These are phyloP conservation scores for Hydroisotoma schaefferi DNA, from an alignment of 2,888 invertebrate species.

Conservation along the genomic window DNA sequence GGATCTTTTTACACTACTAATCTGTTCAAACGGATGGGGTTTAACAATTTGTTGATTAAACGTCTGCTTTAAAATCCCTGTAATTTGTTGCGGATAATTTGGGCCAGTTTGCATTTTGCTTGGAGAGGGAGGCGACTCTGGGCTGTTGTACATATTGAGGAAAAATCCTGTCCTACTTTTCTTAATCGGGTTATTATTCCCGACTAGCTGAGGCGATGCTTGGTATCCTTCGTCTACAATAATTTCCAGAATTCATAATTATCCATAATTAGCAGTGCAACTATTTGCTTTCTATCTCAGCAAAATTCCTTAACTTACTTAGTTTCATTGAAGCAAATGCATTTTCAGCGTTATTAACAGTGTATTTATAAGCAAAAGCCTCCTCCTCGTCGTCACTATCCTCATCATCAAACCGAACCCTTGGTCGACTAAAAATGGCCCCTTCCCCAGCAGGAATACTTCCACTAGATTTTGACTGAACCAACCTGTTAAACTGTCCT, in stretches of 20 bases:
- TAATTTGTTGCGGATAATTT: background rate
- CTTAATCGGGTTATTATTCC: too few relatives aligned
- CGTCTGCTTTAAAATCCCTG: background rate
- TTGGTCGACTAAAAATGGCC: constrained; percentile 18
- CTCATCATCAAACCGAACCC: constrained; percentile 40
- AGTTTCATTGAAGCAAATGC: constrained; percentile 31
- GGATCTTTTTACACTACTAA: constrained; percentile 38
- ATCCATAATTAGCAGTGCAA: constrained; percentile 17
- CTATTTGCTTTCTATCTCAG: background rate
- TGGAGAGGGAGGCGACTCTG: background rate
- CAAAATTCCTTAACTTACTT: background rate
- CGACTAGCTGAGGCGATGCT: too few relatives aligned
- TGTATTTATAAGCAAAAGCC: constrained; percentile 54
- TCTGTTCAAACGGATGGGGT: constrained; percentile 8
- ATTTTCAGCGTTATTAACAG: constrained; percentile 72
- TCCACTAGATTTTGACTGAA: constrained; percentile 68
- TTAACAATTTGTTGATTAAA: background rate
- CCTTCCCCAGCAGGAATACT: constrained; percentile 56
- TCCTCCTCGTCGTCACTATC: constrained; percentile 20
- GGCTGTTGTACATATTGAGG: constrained; percentile 23
- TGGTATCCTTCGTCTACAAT: too few relatives aligned
- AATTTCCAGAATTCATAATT: too few relatives aligned
- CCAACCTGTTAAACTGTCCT: constrained; percentile 51
- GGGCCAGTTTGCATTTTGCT: background rate
- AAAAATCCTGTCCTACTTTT: constrained; percentile 35